Evolutionary conservation across 2,113 vertebrate species (phyloP).

Genomic region (Festucalex cinctus): DNA sequence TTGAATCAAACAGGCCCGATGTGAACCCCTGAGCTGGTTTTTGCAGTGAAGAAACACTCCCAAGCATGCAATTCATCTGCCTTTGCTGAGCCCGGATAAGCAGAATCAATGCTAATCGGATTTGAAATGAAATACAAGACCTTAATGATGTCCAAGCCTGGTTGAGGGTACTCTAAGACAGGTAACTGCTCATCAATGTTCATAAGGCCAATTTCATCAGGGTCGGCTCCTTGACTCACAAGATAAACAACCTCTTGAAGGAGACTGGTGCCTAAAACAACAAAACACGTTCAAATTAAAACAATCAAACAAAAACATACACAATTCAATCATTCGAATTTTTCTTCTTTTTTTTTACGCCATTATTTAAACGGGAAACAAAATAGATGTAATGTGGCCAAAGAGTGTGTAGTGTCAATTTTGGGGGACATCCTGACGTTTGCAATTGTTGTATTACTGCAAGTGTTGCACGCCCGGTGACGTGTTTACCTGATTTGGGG

Average conservation of each 20-base stretch:
- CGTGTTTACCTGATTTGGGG: conserved; percentile 92
- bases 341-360: too few relatives aligned
- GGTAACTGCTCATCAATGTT: conserved; percentile 98
- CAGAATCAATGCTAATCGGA: too few relatives aligned
- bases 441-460: not conserved
- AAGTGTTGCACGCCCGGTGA: too few relatives aligned
- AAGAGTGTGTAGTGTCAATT: too few relatives aligned
- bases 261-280: conserved; percentile 85
- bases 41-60: too few relatives aligned
- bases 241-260: conserved; percentile 96
- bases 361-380: too few relatives aligned
- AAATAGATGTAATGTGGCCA: too few relatives aligned
- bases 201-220: conserved; percentile 96
- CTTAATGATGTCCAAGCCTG: conserved; percentile 97
- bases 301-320: not conserved
- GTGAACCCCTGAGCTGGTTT: too few relatives aligned
- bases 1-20: too few relatives aligned
- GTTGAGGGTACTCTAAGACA: conserved; percentile 94
- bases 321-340: too few relatives aligned
- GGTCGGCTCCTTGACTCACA: conserved; percentile 95
- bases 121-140: conserved; percentile 58
- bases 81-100: too few relatives aligned
- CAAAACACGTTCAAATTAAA: not conserved
- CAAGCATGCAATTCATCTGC: too few relatives aligned
- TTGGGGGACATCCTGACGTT: not conserved